Evolutionary conservation across 2,888 invertebrate species (phyloP), one percentile per base, ranked within the genome.

Genomic region (Sialis fuliginosa): DNA sequence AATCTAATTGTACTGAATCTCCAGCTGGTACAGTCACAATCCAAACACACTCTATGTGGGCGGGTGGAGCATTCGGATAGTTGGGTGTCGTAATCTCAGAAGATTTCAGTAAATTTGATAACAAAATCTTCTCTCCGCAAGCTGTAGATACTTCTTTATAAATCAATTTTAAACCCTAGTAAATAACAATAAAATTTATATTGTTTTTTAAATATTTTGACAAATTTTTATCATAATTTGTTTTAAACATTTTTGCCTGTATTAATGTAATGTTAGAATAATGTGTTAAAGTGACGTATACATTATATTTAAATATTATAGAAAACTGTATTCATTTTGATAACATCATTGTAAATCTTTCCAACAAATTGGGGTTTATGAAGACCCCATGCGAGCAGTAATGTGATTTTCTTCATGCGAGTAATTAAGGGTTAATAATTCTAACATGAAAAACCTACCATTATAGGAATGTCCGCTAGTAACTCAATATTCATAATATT

Each of bases 31-130:
- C 86, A 34, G 71, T 68, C 50, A 91, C 74, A 31, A 69, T 64
- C 92, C 92, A 95, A 31, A 74, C 66, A 60, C 95, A 95, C 63
- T 90, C 90, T 1, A 78, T 74, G 55, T 81, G 81, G 1, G 88
- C 77, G 41, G 75, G 68, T 2, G 93, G 89, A 22, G 79, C 70
- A 50, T 77, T 75, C 0, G 93, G 93, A 66, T 84, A 89, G 54
- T 82, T 81, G 0, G 91, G 92, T 0, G 90, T 79, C 13, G 62
- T 70, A 47, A 95, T 77, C 43, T 67, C 62, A 51, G 72, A 71
- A 51, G 66, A 67, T 39, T 59, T 64, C 45, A 69, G 65, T 1
- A 64, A 62, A 1, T 61, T 48, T 8, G 69, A 66, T 43, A 90
- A 61, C n/a, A 56, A 57, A n/a, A 79, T 67, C 9, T 69, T 68